Evolutionary conservation across 2,113 vertebrate species (phyloP), one percentile per base, ranked within the genome.

Genomic region (Ascaphus truei): DNA sequence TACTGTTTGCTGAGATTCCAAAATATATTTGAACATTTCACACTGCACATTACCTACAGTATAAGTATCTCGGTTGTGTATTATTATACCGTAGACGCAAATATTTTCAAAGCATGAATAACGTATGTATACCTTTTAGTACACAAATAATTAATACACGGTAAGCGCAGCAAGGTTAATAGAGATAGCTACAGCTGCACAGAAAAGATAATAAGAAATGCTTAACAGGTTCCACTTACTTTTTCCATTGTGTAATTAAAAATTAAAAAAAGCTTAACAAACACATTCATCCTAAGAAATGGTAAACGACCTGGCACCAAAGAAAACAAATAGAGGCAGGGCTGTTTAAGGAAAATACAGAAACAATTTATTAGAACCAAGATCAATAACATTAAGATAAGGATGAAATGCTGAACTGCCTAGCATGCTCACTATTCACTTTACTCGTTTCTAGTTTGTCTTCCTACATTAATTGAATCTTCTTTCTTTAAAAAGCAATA

Each of bases 351-450:
- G 20, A 30, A 62, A 62, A 33, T n/a, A n/a, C n/a, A 20, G 20
- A 22, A 56, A 57, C 51, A 43, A 56, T 45, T 67, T 45, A 67
- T 56, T 20, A 56, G 51, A 43, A 15, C 7, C 10, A 3, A 41
- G 37, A 56, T 67, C 63, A 67, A 57, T 67, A 41, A n/a, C 26
- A 63, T 50, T 47, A 63, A 18, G 39, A 55, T 65, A 55, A 33
- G 45, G 27, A 55, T 55, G 51, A 31, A 55, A 30, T 10, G 15
- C 51, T 31, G 27, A 16, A 33, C 5, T 20, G 37, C 34, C 29
- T 43, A 7, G 39, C 10, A 16, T 15, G 13, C 4, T 43, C 18
- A 8, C 27, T 16, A 5, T 43, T 31, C 26, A 41, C 25, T 67
- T 45, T 15, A 41, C 27, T 11, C 3, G 23, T 15, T 33, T 43